phyloP scores from a whole-genome alignment of 2,888 invertebrate genomes.

The Thymelicus sylvestris region DNA sequence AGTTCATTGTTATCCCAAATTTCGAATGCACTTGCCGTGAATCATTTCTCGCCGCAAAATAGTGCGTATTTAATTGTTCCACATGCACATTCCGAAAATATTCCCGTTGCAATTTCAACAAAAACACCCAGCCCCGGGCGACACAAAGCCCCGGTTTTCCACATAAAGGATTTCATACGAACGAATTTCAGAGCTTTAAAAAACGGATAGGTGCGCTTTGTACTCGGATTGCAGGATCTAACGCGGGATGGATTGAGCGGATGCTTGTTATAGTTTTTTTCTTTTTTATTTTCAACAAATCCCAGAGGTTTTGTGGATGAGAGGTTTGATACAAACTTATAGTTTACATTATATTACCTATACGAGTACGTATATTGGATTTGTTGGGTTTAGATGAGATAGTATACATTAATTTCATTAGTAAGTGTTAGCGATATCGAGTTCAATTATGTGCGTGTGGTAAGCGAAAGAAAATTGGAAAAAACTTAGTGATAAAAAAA shows the following conservation, averaged over 20 bases:
- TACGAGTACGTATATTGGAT: too few relatives aligned
- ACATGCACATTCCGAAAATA: constrained; percentile 27
- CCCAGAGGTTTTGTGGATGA: background rate
- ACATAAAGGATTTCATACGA: constrained; percentile 36
- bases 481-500: too few relatives aligned
- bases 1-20: background rate
- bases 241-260: constrained; percentile 32
- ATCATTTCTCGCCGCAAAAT: constrained; percentile 6
- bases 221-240: constrained; percentile 33
- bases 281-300: background rate
- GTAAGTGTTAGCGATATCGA: too few relatives aligned
- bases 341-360: background rate
- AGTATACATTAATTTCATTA: too few relatives aligned
- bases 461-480: too few relatives aligned
- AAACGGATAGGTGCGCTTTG: constrained; percentile 36
- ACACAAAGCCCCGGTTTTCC: constrained; percentile 34
- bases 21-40: constrained; percentile 3
- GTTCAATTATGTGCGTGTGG: too few relatives aligned
- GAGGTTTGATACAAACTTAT: background rate
- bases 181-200: constrained; percentile 34
- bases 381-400: too few relatives aligned
- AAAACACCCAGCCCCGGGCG: constrained; percentile 17
- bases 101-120: constrained; percentile 29
- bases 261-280: constrained; percentile 20
- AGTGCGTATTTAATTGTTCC: constrained; percentile 33